These are phyloP conservation scores for Epizoanthus ramosus DNA, from an alignment of 92 coral and sea anemone genomes.

Conservation along the genomic window DNA sequence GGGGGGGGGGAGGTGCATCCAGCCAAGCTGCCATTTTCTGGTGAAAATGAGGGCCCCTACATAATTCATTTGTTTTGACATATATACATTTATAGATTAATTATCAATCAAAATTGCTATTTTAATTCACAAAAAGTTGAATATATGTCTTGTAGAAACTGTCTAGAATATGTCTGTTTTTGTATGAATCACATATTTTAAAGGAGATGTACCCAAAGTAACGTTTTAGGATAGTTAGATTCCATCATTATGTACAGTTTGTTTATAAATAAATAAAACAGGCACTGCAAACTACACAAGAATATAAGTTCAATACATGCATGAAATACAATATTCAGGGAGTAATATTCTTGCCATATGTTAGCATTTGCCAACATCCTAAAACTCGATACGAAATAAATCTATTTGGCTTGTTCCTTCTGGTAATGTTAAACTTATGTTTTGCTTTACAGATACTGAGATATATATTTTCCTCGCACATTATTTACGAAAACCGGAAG, in stretches of 20 bases:
- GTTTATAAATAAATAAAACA: not conserved
- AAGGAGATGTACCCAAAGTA: not conserved
- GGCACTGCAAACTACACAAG: not conserved
- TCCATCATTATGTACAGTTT: not conserved
- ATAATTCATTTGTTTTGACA: too few species aligned
- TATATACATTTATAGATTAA: too few species aligned
- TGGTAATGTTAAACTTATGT: not conserved
- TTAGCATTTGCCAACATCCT: not conserved
- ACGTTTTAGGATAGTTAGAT: not conserved
- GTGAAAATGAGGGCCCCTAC: too few species aligned
- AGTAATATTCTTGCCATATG: not conserved
- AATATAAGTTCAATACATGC: not conserved
- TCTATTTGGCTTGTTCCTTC: not conserved
- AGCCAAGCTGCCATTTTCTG: too few species aligned
- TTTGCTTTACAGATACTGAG: constrained; percentile 13
- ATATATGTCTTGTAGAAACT: too few species aligned
- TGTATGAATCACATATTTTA: not conserved
- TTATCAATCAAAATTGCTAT: too few species aligned
- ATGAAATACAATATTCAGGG: not conserved
- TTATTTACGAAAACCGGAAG: constrained; percentile 29
- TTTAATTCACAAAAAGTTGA: too few species aligned
- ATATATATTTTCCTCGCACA: constrained; percentile 5
- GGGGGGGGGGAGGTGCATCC: too few species aligned
- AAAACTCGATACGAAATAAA: not conserved
- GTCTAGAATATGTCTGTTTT: not conserved